Evolutionary conservation across 1,140 invertebrate species (phyloP).

Genomic region (Heterodera schachtii): DNA sequence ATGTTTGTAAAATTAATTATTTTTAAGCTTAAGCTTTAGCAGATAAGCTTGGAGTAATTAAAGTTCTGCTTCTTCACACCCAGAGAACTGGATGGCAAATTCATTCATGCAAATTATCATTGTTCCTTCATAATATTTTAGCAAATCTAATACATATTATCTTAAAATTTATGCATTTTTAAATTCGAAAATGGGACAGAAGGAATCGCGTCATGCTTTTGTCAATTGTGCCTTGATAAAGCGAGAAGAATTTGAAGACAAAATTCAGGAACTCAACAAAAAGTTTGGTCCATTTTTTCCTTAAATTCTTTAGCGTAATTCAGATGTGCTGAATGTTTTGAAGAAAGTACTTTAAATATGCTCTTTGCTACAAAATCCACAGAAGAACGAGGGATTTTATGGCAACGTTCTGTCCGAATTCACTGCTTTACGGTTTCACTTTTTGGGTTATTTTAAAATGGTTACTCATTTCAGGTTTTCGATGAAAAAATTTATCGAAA

Average conservation of each 20-base stretch:
- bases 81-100: too few species aligned
- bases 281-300: constrained; percentile 13
- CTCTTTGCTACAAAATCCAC: constrained; percentile 20
- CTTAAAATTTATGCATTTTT: background rate
- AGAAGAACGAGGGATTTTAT: constrained; percentile 14
- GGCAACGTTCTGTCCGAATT: constrained; percentile 22
- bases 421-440: constrained; percentile 24
- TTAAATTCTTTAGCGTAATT: background rate
- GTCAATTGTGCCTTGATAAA: constrained; percentile 16
- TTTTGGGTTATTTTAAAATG: background rate
- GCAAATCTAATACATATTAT: too few species aligned
- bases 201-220: constrained; percentile 5
- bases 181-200: constrained; percentile 3
- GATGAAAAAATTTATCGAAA: constrained; percentile 21
- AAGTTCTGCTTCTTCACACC: too few species aligned
- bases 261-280: constrained; percentile 19
- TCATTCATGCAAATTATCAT: too few species aligned
- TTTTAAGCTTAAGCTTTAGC: too few species aligned
- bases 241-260: constrained; percentile 17
- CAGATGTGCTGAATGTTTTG: constrained; percentile 17
- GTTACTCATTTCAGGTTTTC: constrained; percentile 7
- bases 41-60: too few species aligned
- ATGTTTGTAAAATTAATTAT: too few species aligned
- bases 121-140: too few species aligned
- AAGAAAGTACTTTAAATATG: constrained; percentile 15